Evolutionary conservation across 1,140 invertebrate species (phyloP), one percentile per base, ranked within the genome.

Genomic region (Ladona fulva): DNA sequence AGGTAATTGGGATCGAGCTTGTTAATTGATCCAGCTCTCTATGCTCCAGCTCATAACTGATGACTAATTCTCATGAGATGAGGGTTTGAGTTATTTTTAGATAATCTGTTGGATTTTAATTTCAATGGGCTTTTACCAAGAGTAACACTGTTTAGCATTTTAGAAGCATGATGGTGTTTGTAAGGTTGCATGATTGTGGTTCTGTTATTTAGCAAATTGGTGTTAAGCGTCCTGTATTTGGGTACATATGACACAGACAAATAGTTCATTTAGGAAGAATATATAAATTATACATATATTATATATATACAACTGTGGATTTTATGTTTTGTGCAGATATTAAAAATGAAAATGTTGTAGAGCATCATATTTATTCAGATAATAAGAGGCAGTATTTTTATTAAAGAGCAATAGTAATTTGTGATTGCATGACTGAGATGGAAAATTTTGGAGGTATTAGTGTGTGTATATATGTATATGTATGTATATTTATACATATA

Each of bases 321-420:
- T 66, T 66, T 66, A 66, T 66, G 52, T 66, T 66, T 66, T 66
- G 52, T 66, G 52, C 52, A 6, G 52, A 66, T 66, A 66, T 66
- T 66, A 22, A 66, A 22, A 22, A 22, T 6, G 52, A 66, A 66
- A 66, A 22, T 66, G 52, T 66, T 66, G 52, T 66, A 66, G 52
- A 66, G 52, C 52, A 12, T 66, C 52, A 66, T 66, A 66, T 66
- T 66, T 66, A 66, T 66, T 66, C 52, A 66, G 52, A 66, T 66
- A 22, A 66, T 16, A 66, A 66, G 52, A 66, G 52, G 12, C 52
- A 66, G 52, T 66, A 66, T 66, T 66, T 66, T 66, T 66, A 66
- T 22, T 66, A 66, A 66, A 22, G n/a, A 66, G 52, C 52, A 66
- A 66, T 66, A 66, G 52, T 66, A 66, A 66, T 66, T 66, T 22